Evolutionary conservation across 2,797 vertebrate genomes (phyloP), one percentile per base, ranked within the genome.

Genomic region (Tympanoctomys barrerae): DNA sequence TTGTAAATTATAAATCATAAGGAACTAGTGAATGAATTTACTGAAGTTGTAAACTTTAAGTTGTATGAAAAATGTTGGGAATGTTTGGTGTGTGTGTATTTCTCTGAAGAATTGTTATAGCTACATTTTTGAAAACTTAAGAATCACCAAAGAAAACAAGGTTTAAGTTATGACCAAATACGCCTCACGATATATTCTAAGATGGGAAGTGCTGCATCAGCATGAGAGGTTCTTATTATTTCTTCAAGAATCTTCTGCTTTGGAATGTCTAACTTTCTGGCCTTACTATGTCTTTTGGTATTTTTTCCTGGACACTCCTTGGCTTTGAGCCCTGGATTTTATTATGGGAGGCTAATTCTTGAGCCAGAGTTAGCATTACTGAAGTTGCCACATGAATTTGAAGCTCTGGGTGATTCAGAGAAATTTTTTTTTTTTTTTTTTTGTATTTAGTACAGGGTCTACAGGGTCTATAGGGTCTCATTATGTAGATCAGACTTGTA

Each of bases 61-160:
- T 22, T 59, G 14, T 26, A 19, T 81, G 54, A 54, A 94, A 80
- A 95, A 80, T 79, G 46, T 86, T 73, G 2, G 42, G 19, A 62
- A 10, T 59, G 3, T 71, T 94, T 91, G 84, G 46, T 9, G 19
- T n/a, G 57, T 62, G 24, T 46, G 28, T 4, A 21, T 90, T 92
- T 89, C 87, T 85, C 73, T 78, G 10, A 66, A 62, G 28, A 87
- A n/a, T 96, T 94, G 95, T 89, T 49, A 68, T 31, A 68, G 26
- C 49, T 86, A 33, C 26, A 24, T 2, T 24, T 93, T 79, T 73
- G 73, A 93, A 88, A 94, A 6, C 31, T 91, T 91, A 87, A 93
- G 77, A 93, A 83, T 49, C 24, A 52, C 7, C 7, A 33, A 36
- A 87, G 39, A 82, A 96, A 75, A 59, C 26, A 57, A 95, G 71